phyloP scores from a whole-genome alignment of 2,888 invertebrate genomes.

The Ditula angustiorana region DNA sequence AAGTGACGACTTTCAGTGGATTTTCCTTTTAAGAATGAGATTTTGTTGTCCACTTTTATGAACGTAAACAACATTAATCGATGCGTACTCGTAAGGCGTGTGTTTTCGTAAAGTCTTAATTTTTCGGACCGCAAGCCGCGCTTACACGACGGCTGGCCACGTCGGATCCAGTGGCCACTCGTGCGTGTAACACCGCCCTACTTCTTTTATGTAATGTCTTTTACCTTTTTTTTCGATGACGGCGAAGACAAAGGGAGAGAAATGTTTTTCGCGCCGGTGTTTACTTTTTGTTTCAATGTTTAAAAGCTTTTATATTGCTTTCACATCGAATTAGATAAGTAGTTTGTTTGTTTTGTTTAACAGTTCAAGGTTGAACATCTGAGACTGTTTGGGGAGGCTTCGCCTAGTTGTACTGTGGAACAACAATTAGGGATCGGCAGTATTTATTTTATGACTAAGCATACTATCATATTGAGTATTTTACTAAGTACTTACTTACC shows the following conservation, averaged over 20 bases:
- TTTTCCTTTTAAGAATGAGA: slow-evolving; percentile 24
- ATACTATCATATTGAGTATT: neutral
- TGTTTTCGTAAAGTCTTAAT: slow-evolving; percentile 38
- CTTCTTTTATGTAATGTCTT: slow-evolving; percentile 50
- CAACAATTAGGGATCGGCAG: neutral
- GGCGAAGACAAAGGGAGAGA: slow-evolving; percentile 30
- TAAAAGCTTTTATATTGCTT: slow-evolving; percentile 16
- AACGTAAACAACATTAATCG: slow-evolving; percentile 35
- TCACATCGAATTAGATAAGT: neutral
- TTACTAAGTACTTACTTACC: too few species aligned
- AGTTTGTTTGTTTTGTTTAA: slow-evolving; percentile 42
- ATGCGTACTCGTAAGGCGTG: slow-evolving; percentile 21
- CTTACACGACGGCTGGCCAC: slow-evolving; percentile 9
- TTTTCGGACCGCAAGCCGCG: slow-evolving; percentile 30
- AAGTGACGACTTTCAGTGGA: slow-evolving; percentile 18
- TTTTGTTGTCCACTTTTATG: slow-evolving; percentile 32
- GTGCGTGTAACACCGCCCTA: slow-evolving; percentile 49
- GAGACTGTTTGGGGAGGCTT: neutral
- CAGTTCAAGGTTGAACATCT: neutral
- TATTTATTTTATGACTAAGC: neutral
- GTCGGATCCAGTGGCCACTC: slow-evolving; percentile 45
- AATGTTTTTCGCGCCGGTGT: slow-evolving; percentile 22
- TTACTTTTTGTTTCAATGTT: slow-evolving; percentile 33
- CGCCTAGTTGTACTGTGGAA: neutral
- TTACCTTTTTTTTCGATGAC: slow-evolving; percentile 53